Percentiles rank a stretch among this genome's conserved stretches.
Evolutionary conservation across 1,140 invertebrate genomes (phyloP).

Genomic region (Drosophila rhopaloa): DNA sequence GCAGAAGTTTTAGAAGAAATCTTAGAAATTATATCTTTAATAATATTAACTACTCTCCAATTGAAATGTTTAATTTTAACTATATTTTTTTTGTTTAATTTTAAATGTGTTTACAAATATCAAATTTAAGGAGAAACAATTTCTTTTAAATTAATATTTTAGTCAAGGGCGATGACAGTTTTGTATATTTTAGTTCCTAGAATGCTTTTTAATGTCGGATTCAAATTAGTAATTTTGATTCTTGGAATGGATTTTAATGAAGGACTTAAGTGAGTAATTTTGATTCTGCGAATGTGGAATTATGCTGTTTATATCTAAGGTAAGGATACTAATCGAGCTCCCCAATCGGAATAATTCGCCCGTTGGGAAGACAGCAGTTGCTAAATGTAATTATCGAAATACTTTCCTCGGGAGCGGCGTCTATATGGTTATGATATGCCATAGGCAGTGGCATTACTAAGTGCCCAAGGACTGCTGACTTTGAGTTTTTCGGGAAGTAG

Average conservation of each 20-base stretch:
- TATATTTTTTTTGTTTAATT: not conserved
- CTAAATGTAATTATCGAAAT: conserved; percentile 78
- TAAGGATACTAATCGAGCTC: not conserved
- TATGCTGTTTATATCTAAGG: too few species aligned
- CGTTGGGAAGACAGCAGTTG: conserved; percentile 37
- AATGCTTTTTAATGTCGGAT: too few species aligned
- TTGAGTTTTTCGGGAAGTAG: conserved; percentile 22
- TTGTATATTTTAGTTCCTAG: too few species aligned
- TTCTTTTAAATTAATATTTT: too few species aligned
- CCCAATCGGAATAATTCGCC: conserved; percentile 10
- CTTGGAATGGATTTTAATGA: too few species aligned
- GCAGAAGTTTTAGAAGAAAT: conserved; percentile 10
- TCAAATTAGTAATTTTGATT: too few species aligned
- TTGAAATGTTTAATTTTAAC: not conserved
- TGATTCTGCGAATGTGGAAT: too few species aligned
- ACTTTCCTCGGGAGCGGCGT: conserved; percentile 46
- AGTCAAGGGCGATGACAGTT: too few species aligned
- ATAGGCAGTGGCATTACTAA: conserved; percentile 22
- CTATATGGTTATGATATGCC: conserved; percentile 26
- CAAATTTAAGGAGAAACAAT: too few species aligned
- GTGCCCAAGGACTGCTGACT: conserved; percentile 51
- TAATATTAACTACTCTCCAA: not conserved
- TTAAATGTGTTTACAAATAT: too few species aligned
- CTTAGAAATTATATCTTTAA: not conserved
- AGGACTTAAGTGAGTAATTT: too few species aligned